Base-by-base conservation (phyloP, 35 echinoderm and acorn worm species). In the Lytechinus pictus region DNA sequence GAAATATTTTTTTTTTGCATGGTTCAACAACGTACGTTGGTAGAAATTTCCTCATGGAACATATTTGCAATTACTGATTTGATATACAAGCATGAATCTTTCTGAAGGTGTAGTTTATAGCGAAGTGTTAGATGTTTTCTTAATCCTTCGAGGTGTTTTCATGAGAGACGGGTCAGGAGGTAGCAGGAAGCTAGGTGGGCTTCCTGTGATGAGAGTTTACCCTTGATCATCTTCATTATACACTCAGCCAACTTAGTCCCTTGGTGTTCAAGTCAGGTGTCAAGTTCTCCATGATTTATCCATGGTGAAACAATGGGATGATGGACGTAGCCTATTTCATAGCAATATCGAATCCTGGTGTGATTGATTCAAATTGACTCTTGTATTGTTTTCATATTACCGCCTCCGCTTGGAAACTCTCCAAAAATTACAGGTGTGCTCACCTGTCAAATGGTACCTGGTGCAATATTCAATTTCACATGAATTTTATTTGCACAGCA, bases 271-370 rank as follows among this genome's bases (percentile, higher is more conserved):
- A 16, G 19, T 52, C 54, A 54, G 89, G 54, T 54, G 54, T 53
- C 89, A 51, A 28, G 54, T 91, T 54, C 54, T 79, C 66, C 19
- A n/a, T 79, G 66, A 79, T 79, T 79, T 79, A 79, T 79, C 66
- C 66, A 79, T 24, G 66, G n/a, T 79, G 66, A 79, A 79, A 79
- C 66, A 79, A 79, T 79, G 66, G 66, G 21, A 79, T 79, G 66
- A 79, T 79, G 66, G 66, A 79, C 14, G 66, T 79, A 14, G 8
- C 66, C 66, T 79, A 79, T 79, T 79, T 79, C 21, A 79, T 4
- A n/a, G 66, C n/a, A 79, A 24, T 24, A 79, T 79, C 66, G 24
- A 79, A 79, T 79, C 66, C 21, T 5, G 16, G n/a, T 79, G 66
- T 3, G 66, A 79, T 79, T 19, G 66, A 79, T 79, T 16, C 66